Evolutionary conservation across 2,888 invertebrate species (phyloP).

Genomic region (Podabrus alpinus): DNA sequence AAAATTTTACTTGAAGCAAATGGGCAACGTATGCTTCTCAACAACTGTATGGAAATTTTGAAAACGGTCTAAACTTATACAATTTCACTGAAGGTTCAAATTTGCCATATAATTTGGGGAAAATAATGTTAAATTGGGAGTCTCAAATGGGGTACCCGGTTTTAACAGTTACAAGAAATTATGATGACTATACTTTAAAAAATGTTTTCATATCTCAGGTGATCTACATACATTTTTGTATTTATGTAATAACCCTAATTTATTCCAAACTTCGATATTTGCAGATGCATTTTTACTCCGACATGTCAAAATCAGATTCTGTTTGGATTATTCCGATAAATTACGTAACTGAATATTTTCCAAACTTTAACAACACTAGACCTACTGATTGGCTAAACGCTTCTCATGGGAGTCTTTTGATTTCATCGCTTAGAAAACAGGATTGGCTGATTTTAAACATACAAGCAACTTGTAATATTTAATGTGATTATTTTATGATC

Average conservation of each 20-base stretch:
- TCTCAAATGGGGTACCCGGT: not conserved
- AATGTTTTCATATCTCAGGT: not conserved
- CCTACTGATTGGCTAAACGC: not conserved
- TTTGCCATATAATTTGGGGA: not conserved
- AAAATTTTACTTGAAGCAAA: not conserved
- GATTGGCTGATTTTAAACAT: constrained; percentile 49
- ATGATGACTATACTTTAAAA: not conserved
- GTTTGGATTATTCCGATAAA: not conserved
- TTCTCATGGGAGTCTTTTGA: not conserved
- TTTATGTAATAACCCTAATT: too few relatives aligned
- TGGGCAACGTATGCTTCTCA: not conserved
- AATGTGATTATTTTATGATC: not conserved
- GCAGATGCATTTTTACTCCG: not conserved
- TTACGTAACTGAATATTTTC: not conserved
- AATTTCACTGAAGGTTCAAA: not conserved
- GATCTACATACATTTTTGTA: not conserved
- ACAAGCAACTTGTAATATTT: constrained; percentile 12
- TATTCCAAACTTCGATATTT: not conserved
- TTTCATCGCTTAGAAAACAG: not conserved
- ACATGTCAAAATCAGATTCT: not conserved
- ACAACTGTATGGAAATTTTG: not conserved
- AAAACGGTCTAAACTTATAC: fast-evolving
- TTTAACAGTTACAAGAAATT: not conserved
- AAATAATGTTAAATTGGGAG: not conserved
- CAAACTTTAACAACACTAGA: not conserved